These are phyloP conservation scores for Osmerus eperlanus DNA, from an alignment of 2,113 vertebrate species.

Conservation along the genomic window DNA sequence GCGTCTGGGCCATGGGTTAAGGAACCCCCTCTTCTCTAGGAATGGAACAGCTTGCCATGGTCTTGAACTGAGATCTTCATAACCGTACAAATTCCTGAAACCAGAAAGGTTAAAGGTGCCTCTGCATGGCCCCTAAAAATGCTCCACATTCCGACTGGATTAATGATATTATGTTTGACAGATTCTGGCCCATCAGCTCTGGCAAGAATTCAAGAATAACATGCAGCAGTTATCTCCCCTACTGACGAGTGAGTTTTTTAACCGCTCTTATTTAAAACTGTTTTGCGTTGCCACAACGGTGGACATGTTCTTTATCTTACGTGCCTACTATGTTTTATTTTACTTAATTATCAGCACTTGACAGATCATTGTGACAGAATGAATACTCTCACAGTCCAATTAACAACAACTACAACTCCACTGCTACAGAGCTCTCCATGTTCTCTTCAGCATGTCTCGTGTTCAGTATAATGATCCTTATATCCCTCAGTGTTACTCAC, in stretches of 20 bases:
- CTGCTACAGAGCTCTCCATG: too few species aligned
- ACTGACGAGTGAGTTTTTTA: neutral
- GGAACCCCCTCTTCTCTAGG: constrained; percentile 41
- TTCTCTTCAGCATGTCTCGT: constrained; percentile 7
- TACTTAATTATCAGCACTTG: too few species aligned
- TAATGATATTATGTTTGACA: constrained; percentile 46
- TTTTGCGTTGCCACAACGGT: too few species aligned
- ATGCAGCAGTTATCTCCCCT: constrained; percentile 15
- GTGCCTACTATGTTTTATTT: too few species aligned
- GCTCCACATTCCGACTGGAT: constrained; percentile 42
- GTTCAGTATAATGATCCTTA: constrained; percentile 38
- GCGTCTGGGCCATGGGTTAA: constrained; percentile 24
- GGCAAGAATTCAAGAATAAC: constrained; percentile 33
- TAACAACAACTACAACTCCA: neutral
- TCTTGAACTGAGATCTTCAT: constrained; percentile 48
- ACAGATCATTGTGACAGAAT: too few species aligned
- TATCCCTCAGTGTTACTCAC: constrained; percentile 50
- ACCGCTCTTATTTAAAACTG: too few species aligned
- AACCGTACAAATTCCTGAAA: constrained; percentile 46
- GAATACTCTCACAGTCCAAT: too few species aligned
- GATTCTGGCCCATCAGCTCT: constrained; percentile 25
- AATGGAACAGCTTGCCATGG: constrained; percentile 57
- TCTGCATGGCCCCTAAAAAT: constrained; percentile 20
- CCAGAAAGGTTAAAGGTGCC: constrained; percentile 46
- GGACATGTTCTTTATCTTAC: too few species aligned